Base-by-base conservation (phyloP, 1,140 invertebrate genomes). In the Nasonia longicornis region DNA sequence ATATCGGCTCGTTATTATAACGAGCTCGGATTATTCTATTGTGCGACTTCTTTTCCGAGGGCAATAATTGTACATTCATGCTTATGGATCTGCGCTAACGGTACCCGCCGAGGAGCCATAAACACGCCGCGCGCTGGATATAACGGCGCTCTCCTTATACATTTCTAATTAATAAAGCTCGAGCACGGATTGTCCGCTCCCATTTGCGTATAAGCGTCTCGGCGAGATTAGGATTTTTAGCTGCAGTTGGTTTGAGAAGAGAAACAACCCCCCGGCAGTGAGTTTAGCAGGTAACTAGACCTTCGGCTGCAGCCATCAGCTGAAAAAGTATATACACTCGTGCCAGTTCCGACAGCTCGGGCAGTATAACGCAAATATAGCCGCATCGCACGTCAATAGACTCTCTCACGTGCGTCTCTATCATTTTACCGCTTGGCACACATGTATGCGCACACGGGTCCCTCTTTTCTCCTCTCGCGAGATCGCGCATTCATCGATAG, bases 121-220 rank as follows among this genome's bases (percentile, higher is more conserved):
- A 78, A 69, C 3, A 70, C 48, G 29, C 2, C 26, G 26, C 26
- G 16, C 6, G 14, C n/a, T 67, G 16, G 2, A 78, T 26, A 22
- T 66, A 76, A 42, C 74, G 35, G 63, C 64, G 64, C 64, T 38
- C 58, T 77, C 42, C 63, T 64, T 77, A 42, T 64, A 77, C 70
- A 14, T 70, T 77, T 77, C 38, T 77, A 77, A 70, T 70, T 77
- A 69, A 69, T 70, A 77, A 66, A 29, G 8, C n/a, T 77, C 48
- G 7, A 16, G 8, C 38, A 42, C 63, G 58, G 10, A 29, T n/a
- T 22, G 26, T 3, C 3, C 10, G n/a, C n/a, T 66, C 6, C 10
- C 64, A 26, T 66, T n/a, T 66, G 64, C n/a, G 26, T 22, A 11
- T 22, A 4, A 1, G 16, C 3, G 14, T 48, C 45, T 16, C 11